Evolutionary conservation across 2,113 vertebrate genomes (phyloP).

Genomic region (Morone chrysops): DNA sequence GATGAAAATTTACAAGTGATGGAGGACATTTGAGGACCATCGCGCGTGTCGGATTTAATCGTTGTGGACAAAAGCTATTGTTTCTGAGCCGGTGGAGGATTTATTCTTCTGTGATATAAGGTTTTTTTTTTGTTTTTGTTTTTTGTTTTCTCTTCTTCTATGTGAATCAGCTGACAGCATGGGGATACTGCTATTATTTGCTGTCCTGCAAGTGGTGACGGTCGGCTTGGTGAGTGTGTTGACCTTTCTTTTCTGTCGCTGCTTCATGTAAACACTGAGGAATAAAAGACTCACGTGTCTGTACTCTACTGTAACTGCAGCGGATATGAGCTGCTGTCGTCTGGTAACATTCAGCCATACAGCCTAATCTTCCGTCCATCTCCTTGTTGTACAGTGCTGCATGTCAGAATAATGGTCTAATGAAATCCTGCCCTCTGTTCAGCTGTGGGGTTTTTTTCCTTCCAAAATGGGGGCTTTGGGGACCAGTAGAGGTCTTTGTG

Average conservation of each 20-base stretch:
- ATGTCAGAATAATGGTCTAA: conserved; percentile 3
- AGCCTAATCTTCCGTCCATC: not conserved
- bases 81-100: conserved; percentile 45
- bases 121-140: not conserved
- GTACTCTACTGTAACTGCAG: not conserved
- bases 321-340: conserved; percentile 14
- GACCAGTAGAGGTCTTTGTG: not conserved
- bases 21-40: conserved; percentile 23
- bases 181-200: conserved; percentile 73
- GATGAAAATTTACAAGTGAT: conserved; percentile 61
- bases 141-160: conserved; percentile 12
- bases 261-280: conserved; percentile 35
- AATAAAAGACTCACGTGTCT: conserved; percentile 40
- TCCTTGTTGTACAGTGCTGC: not conserved
- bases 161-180: conserved; percentile 72
- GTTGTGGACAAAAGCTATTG: conserved; percentile 52
- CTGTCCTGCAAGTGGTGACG: conserved; percentile 62
- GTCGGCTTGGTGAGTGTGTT: conserved; percentile 74
- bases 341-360: not conserved
- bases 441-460: too few species aligned
- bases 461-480: not conserved
- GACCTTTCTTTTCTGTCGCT: not conserved
- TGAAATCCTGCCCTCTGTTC: not conserved
- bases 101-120: conserved; percentile 28
- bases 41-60: conserved; percentile 54